Evolutionary conservation across 2,797 vertebrate species (phyloP).

Genomic region (Numenius phaeopus): DNA sequence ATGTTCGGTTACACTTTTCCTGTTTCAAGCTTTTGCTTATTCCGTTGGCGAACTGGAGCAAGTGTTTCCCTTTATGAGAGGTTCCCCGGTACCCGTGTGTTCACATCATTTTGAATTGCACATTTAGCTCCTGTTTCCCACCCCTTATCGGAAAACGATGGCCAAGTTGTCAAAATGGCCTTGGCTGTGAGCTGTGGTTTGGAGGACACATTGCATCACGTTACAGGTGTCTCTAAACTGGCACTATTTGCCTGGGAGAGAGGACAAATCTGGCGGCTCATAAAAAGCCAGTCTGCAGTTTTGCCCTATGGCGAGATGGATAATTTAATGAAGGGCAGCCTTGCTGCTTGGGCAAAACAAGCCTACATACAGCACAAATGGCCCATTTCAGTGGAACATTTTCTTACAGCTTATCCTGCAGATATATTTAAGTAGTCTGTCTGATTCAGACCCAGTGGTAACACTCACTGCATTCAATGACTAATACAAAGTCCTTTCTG

Average conservation of each 20-base stretch:
- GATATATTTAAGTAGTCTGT: conserved; percentile 35
- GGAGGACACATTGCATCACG: not conserved
- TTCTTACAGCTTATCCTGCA: conserved; percentile 27
- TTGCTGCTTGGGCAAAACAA: not conserved
- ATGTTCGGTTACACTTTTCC: not conserved
- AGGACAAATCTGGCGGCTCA: not conserved
- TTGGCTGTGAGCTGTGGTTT: not conserved
- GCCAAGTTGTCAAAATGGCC: not conserved
- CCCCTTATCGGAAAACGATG: not conserved
- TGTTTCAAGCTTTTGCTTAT: not conserved
- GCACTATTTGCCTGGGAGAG: not conserved
- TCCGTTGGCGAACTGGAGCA: not conserved
- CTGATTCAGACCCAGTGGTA: conserved; percentile 22
- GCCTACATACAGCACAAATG: not conserved
- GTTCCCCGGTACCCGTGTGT: fast-evolving
- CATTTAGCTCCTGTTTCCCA: not conserved
- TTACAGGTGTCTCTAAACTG: not conserved
- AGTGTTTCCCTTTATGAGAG: not conserved
- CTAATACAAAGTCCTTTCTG: conserved; percentile 57
- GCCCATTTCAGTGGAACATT: not conserved
- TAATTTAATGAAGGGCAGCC: not conserved
- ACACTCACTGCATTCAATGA: conserved; percentile 57
- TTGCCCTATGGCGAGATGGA: not conserved
- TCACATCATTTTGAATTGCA: not conserved
- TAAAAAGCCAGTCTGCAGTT: not conserved